Conservation (phyloP, 2,113 vertebrate species). For the Sapajus apella region DNA sequence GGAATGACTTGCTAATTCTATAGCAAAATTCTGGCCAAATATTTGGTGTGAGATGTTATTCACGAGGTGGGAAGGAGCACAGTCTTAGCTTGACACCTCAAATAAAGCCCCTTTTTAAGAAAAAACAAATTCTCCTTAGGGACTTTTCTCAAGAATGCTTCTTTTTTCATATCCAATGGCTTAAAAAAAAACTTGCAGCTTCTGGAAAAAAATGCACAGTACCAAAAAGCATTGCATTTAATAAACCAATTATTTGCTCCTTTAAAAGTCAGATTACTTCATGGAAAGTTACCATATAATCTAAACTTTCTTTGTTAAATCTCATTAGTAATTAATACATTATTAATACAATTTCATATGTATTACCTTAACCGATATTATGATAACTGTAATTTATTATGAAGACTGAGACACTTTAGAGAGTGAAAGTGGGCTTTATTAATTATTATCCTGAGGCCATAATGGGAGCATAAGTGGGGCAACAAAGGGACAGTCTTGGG, state of each 20-base stretch:
- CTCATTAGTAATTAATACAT: not conserved
- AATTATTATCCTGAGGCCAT: not conserved
- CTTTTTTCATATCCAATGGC: not conserved
- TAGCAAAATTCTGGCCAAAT: not conserved
- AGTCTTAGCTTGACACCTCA: not conserved
- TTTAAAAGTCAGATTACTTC: conserved; percentile 26
- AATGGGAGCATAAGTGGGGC: not conserved
- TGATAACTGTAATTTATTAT: not conserved
- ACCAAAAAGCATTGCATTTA: not conserved
- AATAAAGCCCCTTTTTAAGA: not conserved
- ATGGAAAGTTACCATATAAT: not conserved
- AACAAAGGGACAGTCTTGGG: not conserved
- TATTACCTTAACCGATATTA: conserved; percentile 9
- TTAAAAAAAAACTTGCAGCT: not conserved
- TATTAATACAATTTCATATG: conserved; percentile 24
- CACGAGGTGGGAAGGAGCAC: not conserved
- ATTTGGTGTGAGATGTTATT: not conserved
- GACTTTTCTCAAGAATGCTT: not conserved
- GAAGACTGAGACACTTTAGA: not conserved
- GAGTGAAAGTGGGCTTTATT: not conserved
- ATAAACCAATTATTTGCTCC: not conserved
- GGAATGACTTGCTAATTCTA: not conserved
- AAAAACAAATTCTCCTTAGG: not conserved
- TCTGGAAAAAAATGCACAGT: not conserved
- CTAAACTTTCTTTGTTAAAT: conserved; percentile 24